Conservation (phyloP, 2,888 invertebrate genomes). For the Drosophila aldrichi region DNA sequence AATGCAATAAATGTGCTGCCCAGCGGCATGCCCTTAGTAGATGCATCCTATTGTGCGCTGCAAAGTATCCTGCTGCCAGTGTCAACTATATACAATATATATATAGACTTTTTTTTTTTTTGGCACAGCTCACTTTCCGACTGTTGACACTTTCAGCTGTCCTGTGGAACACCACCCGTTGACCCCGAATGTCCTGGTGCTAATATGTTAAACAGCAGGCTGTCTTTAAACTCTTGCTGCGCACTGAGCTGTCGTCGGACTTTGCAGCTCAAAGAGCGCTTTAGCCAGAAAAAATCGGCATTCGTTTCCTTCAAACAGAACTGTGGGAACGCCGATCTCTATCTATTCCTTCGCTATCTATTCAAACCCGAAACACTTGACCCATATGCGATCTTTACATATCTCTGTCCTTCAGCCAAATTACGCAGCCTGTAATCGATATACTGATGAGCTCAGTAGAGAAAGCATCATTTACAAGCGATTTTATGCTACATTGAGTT, state of each 20-base stretch:
- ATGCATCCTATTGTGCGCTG: slow-evolving; percentile 25
- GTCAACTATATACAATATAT: slow-evolving; percentile 37
- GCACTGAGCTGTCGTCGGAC: slow-evolving; percentile 49
- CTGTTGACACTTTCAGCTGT: slow-evolving; percentile 79
- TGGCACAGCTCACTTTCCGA: slow-evolving; percentile 42
- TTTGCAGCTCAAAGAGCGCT: not conserved
- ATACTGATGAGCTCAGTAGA: slow-evolving; percentile 39
- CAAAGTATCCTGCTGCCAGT: slow-evolving; percentile 19
- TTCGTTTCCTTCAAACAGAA: slow-evolving; percentile 23
- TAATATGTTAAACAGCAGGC: slow-evolving; percentile 80
- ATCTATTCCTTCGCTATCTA: not conserved
- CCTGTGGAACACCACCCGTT: slow-evolving; percentile 45
- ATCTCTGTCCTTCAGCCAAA: slow-evolving; percentile 15
- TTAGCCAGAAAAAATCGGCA: slow-evolving; percentile 32
- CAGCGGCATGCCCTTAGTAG: slow-evolving; percentile 34
- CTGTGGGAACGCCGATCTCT: slow-evolving; percentile 46
- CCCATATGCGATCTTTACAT: slow-evolving; percentile 57
- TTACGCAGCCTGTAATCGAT: slow-evolving; percentile 62
- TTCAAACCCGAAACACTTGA: slow-evolving; percentile 58
- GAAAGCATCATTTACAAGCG: slow-evolving; percentile 31
- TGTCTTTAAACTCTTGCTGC: slow-evolving; percentile 31
- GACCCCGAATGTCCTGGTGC: slow-evolving; percentile 64
- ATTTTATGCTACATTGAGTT: slow-evolving; percentile 71
- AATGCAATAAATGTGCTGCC: slow-evolving; percentile 56
- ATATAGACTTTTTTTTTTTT: slow-evolving; percentile 16